Conservation (phyloP, 2,797 vertebrate species). For the Distichodus sexfasciatus region DNA sequence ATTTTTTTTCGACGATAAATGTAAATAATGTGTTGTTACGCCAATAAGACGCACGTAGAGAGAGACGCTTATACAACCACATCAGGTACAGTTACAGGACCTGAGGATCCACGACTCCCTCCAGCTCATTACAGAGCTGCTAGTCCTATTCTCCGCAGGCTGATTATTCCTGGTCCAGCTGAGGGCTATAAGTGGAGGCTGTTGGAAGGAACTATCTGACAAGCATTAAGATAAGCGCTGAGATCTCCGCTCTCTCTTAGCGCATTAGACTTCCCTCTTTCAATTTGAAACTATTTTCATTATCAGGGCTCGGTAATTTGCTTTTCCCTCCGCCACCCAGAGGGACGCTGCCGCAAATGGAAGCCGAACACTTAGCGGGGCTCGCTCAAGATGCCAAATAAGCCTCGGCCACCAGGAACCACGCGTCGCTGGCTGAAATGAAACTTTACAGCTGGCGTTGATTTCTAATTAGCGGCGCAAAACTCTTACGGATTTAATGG, state of each 20-base stretch:
- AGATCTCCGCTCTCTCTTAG: conserved; percentile 75
- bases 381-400: conserved; percentile 68
- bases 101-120: conserved; percentile 50
- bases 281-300: conserved; percentile 81
- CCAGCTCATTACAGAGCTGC: conserved; percentile 69
- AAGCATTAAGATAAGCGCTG: conserved; percentile 78
- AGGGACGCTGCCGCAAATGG: conserved; percentile 68
- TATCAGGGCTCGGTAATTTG: conserved; percentile 76
- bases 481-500: too few relatives aligned
- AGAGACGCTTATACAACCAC: too few relatives aligned
- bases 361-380: conserved; percentile 65
- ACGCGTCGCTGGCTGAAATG: conserved; percentile 51
- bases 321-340: conserved; percentile 68
- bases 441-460: too few relatives aligned
- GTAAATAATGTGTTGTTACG: too few relatives aligned
- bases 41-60: too few relatives aligned
- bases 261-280: conserved; percentile 77
- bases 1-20: too few relatives aligned
- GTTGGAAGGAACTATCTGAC: conserved; percentile 76
- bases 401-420: conserved; percentile 67
- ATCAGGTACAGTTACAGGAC: conserved; percentile 52
- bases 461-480: too few relatives aligned
- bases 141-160: conserved; percentile 68
- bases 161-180: conserved; percentile 76
- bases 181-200: conserved; percentile 61